phyloP scores from a whole-genome alignment of 2,888 invertebrate genomes.

The Dolomedes plantarius region DNA sequence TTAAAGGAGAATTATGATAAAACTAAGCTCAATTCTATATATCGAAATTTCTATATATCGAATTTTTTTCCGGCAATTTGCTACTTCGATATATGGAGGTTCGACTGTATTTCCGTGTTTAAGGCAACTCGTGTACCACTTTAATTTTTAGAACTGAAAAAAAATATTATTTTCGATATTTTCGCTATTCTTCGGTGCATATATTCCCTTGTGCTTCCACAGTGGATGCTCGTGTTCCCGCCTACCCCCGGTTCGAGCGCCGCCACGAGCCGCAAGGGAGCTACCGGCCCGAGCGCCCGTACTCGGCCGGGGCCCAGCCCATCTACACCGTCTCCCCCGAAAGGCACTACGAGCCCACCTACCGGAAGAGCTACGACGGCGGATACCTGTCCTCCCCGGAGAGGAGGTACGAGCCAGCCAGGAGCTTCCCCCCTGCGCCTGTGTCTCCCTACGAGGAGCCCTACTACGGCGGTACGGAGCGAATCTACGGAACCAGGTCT shows the following conservation, averaged over 20 bases:
- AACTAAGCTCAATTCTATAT: too few species aligned
- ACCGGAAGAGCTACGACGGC: conserved; percentile 60
- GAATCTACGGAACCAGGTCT: conserved; percentile 84
- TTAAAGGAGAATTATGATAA: too few species aligned
- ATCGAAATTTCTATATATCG: too few species aligned
- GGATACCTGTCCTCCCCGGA: conserved; percentile 91
- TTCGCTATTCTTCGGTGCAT: too few species aligned
- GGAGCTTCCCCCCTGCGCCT: conserved; percentile 73
- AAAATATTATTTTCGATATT: too few species aligned
- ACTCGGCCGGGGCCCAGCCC: conserved; percentile 72
- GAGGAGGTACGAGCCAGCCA: conserved; percentile 72
- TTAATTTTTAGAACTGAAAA: too few species aligned
- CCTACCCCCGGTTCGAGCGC: conserved; percentile 67
- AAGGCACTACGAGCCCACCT: conserved; percentile 70
- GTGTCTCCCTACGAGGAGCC: conserved; percentile 85
- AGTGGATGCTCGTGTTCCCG: conserved; percentile 36
- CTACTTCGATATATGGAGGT: too few species aligned
- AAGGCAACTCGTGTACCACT: too few species aligned
- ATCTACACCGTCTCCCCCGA: conserved; percentile 71
- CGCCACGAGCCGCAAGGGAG: conserved; percentile 70
- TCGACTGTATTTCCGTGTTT: too few species aligned
- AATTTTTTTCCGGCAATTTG: too few species aligned
- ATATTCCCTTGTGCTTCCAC: too few species aligned
- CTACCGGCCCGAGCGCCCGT: conserved; percentile 73
- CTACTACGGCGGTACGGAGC: conserved; percentile 82